phyloP scores from a whole-genome alignment of 2,113 vertebrate genomes.

The Calonectris borealis region DNA sequence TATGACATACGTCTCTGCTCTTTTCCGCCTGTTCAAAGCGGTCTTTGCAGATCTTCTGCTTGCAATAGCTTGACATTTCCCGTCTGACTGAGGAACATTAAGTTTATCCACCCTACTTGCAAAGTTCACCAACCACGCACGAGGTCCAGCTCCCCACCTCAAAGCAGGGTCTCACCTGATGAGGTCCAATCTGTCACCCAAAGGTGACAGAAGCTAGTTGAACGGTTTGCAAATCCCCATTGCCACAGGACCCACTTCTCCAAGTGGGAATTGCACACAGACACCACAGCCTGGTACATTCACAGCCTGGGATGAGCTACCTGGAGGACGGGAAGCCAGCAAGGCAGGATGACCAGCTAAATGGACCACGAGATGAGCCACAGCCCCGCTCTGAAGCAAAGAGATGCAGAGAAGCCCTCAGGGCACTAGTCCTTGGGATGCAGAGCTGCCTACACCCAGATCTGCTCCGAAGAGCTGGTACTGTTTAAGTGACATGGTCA shows the following conservation, averaged over 20 bases:
- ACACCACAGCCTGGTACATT: fast-evolving
- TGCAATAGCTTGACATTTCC: neutral
- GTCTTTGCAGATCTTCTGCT: neutral
- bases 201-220: neutral
- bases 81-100: fast-evolving
- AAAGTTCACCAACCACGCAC: neutral
- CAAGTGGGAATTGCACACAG: neutral
- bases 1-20: neutral
- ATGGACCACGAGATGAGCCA: neutral
- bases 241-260: neutral
- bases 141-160: neutral
- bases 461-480: neutral
- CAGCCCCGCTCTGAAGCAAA: neutral
- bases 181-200: too few species aligned
- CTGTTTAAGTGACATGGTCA: too few species aligned
- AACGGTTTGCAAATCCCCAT: neutral
- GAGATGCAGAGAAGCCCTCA: neutral
- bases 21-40: fast-evolving
- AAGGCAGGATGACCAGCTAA: neutral
- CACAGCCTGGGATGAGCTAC: neutral
- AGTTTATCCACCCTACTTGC: neutral
- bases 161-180: neutral
- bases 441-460: neutral
- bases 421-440: neutral
- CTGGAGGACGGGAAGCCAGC: neutral